phyloP scores from a whole-genome alignment of 2,888 invertebrate species.

The Platycnemis pennipes region DNA sequence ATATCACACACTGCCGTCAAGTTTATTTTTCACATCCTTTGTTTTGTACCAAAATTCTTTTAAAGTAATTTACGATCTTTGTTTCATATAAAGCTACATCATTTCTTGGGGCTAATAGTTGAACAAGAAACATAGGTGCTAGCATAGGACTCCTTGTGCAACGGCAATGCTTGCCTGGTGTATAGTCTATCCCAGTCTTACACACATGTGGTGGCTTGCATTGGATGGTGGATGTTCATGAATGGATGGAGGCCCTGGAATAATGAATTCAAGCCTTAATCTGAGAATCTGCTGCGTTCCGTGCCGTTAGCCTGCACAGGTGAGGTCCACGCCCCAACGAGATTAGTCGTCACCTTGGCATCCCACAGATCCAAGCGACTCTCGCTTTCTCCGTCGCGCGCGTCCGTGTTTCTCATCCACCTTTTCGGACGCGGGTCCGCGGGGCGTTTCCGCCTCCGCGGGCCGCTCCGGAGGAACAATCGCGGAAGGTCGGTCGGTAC shows the following conservation, averaged over 20 bases:
- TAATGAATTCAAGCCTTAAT: not conserved
- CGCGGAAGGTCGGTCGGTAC: not conserved
- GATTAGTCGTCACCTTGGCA: conserved; percentile 33
- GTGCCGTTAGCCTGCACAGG: not conserved
- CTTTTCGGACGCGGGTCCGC: not conserved
- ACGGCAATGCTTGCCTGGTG: no score
- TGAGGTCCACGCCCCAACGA: not conserved
- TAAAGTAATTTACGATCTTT: no score
- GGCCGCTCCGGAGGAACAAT: conserved; percentile 25
- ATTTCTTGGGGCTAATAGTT: no score
- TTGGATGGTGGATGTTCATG: no score
- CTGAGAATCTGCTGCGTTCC: not conserved
- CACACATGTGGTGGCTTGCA: no score
- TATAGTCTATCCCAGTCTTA: no score
- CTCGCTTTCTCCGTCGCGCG: not conserved
- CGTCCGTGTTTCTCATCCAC: not conserved
- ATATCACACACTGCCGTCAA: no score
- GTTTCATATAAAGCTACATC: no score
- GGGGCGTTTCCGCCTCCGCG: not conserved
- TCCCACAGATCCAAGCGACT: not conserved
- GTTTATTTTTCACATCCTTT: no score
- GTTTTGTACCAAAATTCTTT: no score
- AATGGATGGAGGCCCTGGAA: not conserved
- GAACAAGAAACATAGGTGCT: no score
- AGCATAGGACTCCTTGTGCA: no score